These are phyloP conservation scores for Gonocerus acuteangulatus DNA, from an alignment of 2,888 invertebrate genomes.

Conservation along the genomic window DNA sequence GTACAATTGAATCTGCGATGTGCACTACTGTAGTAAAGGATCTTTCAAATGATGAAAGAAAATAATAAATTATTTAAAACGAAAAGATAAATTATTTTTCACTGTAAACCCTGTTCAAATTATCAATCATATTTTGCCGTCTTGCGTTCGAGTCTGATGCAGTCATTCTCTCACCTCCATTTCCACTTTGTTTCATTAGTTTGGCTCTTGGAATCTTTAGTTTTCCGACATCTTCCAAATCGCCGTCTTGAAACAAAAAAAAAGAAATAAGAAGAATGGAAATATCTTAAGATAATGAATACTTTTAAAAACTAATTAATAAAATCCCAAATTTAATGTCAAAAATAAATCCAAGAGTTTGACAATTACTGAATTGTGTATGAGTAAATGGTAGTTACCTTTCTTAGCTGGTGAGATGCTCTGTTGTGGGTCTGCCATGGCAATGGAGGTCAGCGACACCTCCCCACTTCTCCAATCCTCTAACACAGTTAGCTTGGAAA, in stretches of 20 bases:
- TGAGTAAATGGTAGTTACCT: no score
- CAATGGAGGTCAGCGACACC: constrained; percentile 32
- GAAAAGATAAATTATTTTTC: constrained; percentile 8
- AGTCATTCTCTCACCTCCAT: constrained; percentile 19
- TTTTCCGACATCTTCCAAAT: constrained; percentile 31
- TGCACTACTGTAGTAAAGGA: constrained; percentile 35
- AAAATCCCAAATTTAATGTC: no score
- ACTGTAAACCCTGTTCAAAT: constrained; percentile 8
- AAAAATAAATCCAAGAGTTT: no score
- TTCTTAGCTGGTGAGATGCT: constrained; percentile 29
- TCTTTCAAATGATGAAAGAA: background rate
- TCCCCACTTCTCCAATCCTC: constrained; percentile 9
- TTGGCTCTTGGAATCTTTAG: constrained; percentile 34
- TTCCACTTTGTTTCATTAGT: constrained; percentile 26
- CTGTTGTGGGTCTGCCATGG: constrained; percentile 34
- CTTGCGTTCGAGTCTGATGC: constrained; percentile 8
- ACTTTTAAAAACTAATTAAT: no score
- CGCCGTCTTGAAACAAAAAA: constrained; percentile 21
- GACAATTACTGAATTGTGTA: no score
- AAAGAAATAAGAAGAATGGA: no score
- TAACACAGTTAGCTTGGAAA: constrained; percentile 13
- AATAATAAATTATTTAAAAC: background rate
- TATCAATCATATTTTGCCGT: constrained; percentile 7
- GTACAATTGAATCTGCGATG: constrained; percentile 30
- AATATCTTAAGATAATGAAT: no score